Percentiles rank a stretch among this genome's conserved stretches.
Evolutionary conservation across 1,140 invertebrate species (phyloP).

Genomic region (Diachasmimorpha longicaudata): DNA sequence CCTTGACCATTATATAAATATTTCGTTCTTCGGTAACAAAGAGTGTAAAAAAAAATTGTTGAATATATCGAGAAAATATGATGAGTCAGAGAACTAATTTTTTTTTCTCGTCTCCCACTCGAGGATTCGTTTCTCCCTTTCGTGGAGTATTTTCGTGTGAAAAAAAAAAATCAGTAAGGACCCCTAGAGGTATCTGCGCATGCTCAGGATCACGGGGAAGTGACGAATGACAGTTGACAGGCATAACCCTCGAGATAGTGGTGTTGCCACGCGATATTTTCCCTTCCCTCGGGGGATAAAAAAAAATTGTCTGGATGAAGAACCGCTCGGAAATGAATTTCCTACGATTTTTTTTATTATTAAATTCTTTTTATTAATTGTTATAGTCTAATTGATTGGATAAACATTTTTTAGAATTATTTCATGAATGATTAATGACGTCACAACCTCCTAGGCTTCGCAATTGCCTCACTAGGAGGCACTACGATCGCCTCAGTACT

Average conservation of each 20-base stretch:
- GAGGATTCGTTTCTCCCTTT: not conserved
- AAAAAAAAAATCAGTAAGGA: not conserved
- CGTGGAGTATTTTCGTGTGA: not conserved
- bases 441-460: too few relatives aligned
- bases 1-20: conserved; percentile 49
- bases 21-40: not conserved
- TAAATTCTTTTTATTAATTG: too few relatives aligned
- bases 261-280: conserved; percentile 23
- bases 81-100: not conserved
- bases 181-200: not conserved
- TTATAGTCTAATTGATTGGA: too few relatives aligned
- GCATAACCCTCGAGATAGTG: not conserved
- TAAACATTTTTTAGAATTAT: too few relatives aligned
- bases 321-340: too few relatives aligned
- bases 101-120: not conserved
- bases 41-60: not conserved
- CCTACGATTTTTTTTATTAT: too few relatives aligned
- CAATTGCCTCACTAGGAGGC: too few relatives aligned
- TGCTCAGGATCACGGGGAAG: not conserved
- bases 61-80: too few relatives aligned
- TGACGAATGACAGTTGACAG: conserved; percentile 26
- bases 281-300: not conserved
- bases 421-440: too few relatives aligned
- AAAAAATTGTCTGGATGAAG: too few relatives aligned
- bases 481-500: too few relatives aligned